These are phyloP conservation scores for Neolamprologus devosi DNA, from an alignment of 2,113 vertebrate species.

Conservation along the genomic window DNA sequence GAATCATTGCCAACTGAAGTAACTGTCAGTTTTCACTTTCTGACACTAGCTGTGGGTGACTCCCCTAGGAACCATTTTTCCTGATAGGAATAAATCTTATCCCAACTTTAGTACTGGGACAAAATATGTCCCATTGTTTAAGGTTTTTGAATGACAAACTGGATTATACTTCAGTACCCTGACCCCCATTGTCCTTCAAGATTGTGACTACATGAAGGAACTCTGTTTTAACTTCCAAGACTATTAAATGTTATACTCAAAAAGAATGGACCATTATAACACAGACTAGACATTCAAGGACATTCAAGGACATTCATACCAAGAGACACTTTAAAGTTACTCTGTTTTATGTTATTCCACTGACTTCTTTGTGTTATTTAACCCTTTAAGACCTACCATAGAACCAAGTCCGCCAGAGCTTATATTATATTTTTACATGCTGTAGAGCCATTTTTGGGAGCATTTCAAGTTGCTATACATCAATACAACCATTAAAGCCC, in stretches of 20 bases:
- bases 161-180: neutral
- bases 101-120: neutral
- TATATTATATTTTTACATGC: too few relatives aligned
- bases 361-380: neutral
- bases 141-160: neutral
- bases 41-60: neutral
- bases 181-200: neutral
- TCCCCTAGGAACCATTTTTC: neutral
- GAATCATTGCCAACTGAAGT: neutral
- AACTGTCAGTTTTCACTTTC: neutral
- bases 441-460: too few relatives aligned
- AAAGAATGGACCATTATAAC: neutral
- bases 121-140: neutral
- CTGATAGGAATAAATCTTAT: neutral
- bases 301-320: neutral
- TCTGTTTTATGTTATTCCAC: neutral
- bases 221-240: neutral
- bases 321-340: neutral
- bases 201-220: neutral
- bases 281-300: accelerated
- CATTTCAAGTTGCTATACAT: too few relatives aligned
- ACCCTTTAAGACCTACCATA: too few relatives aligned
- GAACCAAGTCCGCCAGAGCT: too few relatives aligned
- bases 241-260: neutral
- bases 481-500: too few relatives aligned